Evolutionary conservation across 2,113 vertebrate species (phyloP), one percentile per base, ranked within the genome.

Genomic region (Columba livia): DNA sequence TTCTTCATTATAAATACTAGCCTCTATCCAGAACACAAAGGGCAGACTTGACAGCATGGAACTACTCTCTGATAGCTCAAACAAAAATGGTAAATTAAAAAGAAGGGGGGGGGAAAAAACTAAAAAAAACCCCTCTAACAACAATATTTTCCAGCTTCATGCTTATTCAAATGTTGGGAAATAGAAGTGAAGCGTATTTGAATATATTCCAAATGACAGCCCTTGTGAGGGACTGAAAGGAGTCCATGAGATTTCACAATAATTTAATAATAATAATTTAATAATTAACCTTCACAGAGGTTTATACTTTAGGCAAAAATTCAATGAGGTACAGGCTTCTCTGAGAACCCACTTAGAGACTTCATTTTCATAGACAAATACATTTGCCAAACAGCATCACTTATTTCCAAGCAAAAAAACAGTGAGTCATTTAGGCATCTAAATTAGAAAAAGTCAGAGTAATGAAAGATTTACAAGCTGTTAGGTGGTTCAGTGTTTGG

Each of bases 271-370:
- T 40, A 40, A 40, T 40, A 40, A 40, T 40, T 73, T 91, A 89
- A 70, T 47, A 77, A 94, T 62, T 80, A 96, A 77, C 28, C 42
- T 90, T 94, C 50, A 73, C 5, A 83, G n/a, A 47, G 19, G 17
- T 89, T 72, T 34, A 48, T 38, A 79, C 13, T 44, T 70, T 2
- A 65, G 21, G 20, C 18, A 92, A 77, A 79, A 79, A 73, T n/a
- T 40, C 74, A 44, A 16, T 32, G 73, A 77, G 28, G 11, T 24
- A 72, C 3, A 21, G 40, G 51, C 15, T 23, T 90, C n/a, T 56
- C 34, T 42, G 14, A 71, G 31, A 85, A 73, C 16, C 23, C 5
- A 3, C 11, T 60, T 53, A 91, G 31, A 90, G 29, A 61, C 21
- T 56, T 9, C 10, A 64, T 86, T 90, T 80, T 80, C 34, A 73